Conservation (phyloP, 2,888 invertebrate species). For the Drosophila affinis region DNA sequence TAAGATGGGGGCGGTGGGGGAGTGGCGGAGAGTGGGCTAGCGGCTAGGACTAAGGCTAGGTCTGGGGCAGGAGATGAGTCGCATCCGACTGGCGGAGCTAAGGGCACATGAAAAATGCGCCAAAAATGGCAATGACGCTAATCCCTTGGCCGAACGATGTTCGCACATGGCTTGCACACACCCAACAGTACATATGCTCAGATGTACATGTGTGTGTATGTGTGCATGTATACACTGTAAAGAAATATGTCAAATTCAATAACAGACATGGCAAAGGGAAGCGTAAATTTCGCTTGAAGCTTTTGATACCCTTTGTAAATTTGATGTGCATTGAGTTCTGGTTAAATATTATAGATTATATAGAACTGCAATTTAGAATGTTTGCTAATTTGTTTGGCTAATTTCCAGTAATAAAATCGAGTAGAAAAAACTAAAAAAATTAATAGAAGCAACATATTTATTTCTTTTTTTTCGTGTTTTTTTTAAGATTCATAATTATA, state of each 20-base stretch:
- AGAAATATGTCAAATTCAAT: conserved; percentile 73
- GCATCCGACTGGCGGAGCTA: conserved; percentile 46
- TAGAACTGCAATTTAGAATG: too few relatives aligned
- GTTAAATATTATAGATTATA: too few relatives aligned
- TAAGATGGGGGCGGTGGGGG: not conserved
- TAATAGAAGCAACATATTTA: too few relatives aligned
- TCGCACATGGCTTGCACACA: conserved; percentile 1
- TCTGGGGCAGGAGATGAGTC: conserved; percentile 27
- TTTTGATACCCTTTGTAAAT: not conserved
- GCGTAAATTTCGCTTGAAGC: not conserved
- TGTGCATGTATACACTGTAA: conserved; percentile 17
- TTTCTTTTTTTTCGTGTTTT: too few relatives aligned
- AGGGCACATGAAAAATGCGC: conserved; percentile 60
- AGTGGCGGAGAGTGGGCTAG: conserved; percentile 3
- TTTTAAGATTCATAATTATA: too few relatives aligned
- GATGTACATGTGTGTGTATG: not conserved
- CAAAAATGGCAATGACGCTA: conserved; percentile 63
- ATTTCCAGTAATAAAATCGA: too few relatives aligned
- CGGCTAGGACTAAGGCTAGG: conserved; percentile 3
- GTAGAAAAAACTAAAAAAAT: too few relatives aligned
- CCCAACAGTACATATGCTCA: conserved; percentile 2
- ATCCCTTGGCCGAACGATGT: conserved; percentile 48
- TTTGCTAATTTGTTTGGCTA: too few relatives aligned
- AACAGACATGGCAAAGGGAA: conserved; percentile 32
- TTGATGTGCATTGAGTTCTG: too few relatives aligned